Evolutionary conservation across 2,888 invertebrate genomes (phyloP).

Genomic region (Cetonia aurata): DNA sequence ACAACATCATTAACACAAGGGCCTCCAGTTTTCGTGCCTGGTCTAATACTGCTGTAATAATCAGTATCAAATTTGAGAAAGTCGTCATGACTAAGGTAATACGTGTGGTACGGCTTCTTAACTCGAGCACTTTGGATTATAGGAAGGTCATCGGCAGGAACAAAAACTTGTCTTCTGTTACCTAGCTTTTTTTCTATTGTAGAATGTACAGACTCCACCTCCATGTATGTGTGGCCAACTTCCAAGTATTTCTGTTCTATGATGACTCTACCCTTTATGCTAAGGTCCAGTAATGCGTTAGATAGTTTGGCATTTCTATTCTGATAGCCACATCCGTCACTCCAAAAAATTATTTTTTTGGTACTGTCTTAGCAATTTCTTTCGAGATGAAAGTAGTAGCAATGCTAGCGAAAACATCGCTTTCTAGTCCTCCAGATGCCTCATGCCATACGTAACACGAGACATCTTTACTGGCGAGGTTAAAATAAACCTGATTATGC

Average conservation of each 20-base stretch:
- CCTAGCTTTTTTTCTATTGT: constrained; percentile 47
- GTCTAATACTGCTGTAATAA: constrained; percentile 48
- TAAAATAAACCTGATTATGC: no score
- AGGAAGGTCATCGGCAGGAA: constrained; percentile 42
- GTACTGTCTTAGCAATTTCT: no score
- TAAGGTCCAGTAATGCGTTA: constrained; percentile 49
- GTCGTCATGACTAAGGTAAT: constrained; percentile 16
- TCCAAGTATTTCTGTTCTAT: constrained; percentile 54
- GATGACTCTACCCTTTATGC: constrained; percentile 42
- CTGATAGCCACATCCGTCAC: no score
- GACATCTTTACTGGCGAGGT: no score
- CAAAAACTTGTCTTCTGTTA: constrained; percentile 46
- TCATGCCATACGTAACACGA: no score
- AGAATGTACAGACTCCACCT: constrained; percentile 52
- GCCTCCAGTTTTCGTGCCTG: constrained; percentile 47
- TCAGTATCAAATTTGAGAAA: constrained; percentile 43
- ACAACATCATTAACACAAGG: constrained; percentile 48
- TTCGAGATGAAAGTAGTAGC: no score
- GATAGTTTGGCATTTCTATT: constrained; percentile 47
- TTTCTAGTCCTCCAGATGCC: no score
- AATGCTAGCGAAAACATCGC: no score
- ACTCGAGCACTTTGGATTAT: no score
- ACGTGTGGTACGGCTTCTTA: no score
- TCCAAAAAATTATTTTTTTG: background rate
- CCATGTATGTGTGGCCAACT: constrained; percentile 56